Conservation (phyloP, 2,888 invertebrate genomes). For the Anticlea derivata region DNA sequence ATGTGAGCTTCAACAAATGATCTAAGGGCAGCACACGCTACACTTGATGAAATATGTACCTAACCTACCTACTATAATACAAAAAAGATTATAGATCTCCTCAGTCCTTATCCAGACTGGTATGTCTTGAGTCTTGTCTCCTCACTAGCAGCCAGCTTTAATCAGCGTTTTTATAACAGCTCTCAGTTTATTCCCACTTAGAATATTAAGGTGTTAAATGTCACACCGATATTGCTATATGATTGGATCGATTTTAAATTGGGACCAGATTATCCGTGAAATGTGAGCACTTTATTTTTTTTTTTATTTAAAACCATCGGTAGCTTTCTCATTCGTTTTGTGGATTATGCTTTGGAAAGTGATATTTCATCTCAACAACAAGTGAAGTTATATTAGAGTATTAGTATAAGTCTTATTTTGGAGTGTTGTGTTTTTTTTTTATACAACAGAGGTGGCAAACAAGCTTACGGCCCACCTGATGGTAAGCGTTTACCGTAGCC, state of each 20-base stretch:
- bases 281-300: constrained; percentile 26
- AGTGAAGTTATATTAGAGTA: no score
- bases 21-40: no score
- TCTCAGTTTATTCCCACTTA: constrained; percentile 29
- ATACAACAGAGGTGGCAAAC: no score
- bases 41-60: no score
- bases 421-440: background rate
- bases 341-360: background rate
- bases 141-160: constrained; percentile 4
- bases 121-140: background rate
- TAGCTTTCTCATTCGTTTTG: background rate
- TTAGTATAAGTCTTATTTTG: background rate
- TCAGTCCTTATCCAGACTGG: no score
- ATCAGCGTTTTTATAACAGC: constrained; percentile 3
- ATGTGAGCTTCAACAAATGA: no score
- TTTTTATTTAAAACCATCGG: constrained; percentile 3
- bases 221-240: constrained; percentile 30
- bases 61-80: no score
- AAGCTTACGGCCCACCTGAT: no score
- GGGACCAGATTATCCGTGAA: constrained; percentile 25
- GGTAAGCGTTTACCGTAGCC: no score
- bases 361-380: background rate
- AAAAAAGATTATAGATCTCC: no score
- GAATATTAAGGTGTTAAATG: constrained; percentile 47
- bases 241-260: constrained; percentile 39